Conservation (phyloP, 2,113 vertebrate genomes). For the Rhinolophus sinicus region DNA sequence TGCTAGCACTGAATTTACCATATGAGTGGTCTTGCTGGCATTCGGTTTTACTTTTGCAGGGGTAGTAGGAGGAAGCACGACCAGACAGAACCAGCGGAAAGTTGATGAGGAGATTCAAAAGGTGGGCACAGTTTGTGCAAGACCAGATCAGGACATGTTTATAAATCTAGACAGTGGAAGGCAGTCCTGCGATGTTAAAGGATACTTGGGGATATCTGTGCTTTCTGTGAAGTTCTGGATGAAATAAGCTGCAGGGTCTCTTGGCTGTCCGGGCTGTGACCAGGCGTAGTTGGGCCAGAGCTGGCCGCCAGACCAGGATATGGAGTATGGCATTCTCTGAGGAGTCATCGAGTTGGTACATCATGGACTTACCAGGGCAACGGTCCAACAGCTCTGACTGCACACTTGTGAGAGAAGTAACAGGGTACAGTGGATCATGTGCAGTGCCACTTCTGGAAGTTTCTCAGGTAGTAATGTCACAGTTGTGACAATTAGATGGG, state of each 20-base stretch:
- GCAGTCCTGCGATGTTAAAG: not conserved
- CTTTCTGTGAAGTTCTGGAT: not conserved
- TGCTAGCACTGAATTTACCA: not conserved
- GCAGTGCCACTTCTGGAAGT: not conserved
- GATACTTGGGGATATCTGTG: no score
- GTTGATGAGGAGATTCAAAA: not conserved
- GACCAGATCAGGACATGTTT: not conserved
- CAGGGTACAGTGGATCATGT: no score
- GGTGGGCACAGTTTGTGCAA: not conserved
- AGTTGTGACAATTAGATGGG: not conserved
- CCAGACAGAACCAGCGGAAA: not conserved
- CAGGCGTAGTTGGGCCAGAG: not conserved
- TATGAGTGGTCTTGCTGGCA: not conserved
- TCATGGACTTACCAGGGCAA: fast-evolving
- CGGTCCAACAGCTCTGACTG: not conserved
- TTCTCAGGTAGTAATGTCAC: not conserved
- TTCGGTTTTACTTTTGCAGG: no score
- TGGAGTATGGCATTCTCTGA: not conserved
- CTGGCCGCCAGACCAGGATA: fast-evolving
- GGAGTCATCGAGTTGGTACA: fast-evolving
- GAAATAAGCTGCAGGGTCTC: not conserved
- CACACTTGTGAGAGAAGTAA: fast-evolving
- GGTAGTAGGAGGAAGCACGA: no score
- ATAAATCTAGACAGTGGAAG: not conserved
- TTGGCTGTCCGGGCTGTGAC: fast-evolving